Evolutionary conservation across 2,113 vertebrate genomes (phyloP).

Genomic region (Podocnemis expansa): DNA sequence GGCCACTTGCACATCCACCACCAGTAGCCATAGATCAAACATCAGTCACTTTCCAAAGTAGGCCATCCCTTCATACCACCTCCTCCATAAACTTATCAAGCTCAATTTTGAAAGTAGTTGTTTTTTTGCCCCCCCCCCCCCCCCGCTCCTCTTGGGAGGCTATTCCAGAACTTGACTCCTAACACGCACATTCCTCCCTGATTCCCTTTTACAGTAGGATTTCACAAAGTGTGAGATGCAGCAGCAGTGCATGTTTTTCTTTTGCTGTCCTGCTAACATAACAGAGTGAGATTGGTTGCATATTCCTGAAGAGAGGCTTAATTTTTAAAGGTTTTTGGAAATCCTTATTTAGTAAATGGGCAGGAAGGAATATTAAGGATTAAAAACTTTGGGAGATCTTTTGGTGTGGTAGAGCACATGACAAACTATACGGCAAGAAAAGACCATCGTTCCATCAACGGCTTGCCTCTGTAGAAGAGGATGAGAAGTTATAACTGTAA

Average conservation of each 20-base stretch:
- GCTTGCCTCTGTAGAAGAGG: background rate
- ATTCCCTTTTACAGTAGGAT: fast-evolving
- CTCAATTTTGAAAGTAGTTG: too few relatives aligned
- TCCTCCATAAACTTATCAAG: too few relatives aligned
- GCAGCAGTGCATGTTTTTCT: background rate
- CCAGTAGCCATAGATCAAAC: too few relatives aligned
- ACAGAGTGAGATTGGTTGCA: background rate
- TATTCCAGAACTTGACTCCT: too few relatives aligned
- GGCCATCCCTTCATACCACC: too few relatives aligned
- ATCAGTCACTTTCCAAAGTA: too few relatives aligned
- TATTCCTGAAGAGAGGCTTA: background rate
- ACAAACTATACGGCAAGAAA: background rate
- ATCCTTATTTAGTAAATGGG: background rate
- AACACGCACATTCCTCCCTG: background rate
- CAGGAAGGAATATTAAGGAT: background rate
- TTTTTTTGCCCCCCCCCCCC: too few relatives aligned
- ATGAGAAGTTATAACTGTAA: background rate
- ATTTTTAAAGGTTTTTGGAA: background rate
- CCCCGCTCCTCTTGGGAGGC: too few relatives aligned
- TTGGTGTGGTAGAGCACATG: background rate
- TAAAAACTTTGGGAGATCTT: background rate
- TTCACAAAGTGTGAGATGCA: background rate
- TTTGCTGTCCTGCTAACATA: background rate
- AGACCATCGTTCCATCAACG: background rate
- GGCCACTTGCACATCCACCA: too few relatives aligned